Base-by-base conservation (phyloP, 2,797 vertebrate species). In the Sebastes trivittatus region DNA sequence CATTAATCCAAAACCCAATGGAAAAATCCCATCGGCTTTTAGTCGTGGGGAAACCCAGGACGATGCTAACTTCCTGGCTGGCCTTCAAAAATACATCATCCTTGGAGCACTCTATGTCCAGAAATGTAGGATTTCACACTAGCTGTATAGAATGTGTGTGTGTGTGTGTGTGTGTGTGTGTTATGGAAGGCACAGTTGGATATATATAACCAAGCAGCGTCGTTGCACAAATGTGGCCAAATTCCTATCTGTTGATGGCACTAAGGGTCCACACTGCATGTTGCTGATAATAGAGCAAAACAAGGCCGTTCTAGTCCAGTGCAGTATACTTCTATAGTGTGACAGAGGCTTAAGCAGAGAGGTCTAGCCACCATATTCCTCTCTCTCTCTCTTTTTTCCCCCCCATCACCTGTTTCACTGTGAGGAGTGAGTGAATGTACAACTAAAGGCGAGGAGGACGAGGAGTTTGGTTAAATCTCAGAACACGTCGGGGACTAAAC, bases 341-440 rank as follows among this genome's bases (percentile, higher is more conserved):
- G 46, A 38, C 52, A 23, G 62, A 81, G 56, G 63, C 32, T 72
- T 52, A 20, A 52, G 49, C 65, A 56, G 78, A 71, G 66, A 42
- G 63, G 54, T 56, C 69, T 20, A 59, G 49, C 95, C 95, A 92
- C 94, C 95, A 91, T 96, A 94, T 95, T 95, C 96, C 67, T 62
- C 46, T 54, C 38, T 58, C 25, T 65, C 13, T 80, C 36, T 72
- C 20, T 73, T 73, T 63, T 96, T 96, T 91, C 95, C 94, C 95
- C 20, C 42, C 42, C 49, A 94, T 94, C 92, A 96, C 96, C 97
- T 97, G 96, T 97, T 97, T 97, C 97, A 98, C 97, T 98, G 97
- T 98, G 97, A 98, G 79, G 76, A 88, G 86, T 95, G 96, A 97
- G 96, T 96, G 96, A 97, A 98, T 97, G 97, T 97, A 96, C 96